Percentiles rank a stretch among this genome's conserved stretches.
phyloP scores from a whole-genome alignment of 2,113 vertebrate species.

The Myanophis thanlyinensis region DNA sequence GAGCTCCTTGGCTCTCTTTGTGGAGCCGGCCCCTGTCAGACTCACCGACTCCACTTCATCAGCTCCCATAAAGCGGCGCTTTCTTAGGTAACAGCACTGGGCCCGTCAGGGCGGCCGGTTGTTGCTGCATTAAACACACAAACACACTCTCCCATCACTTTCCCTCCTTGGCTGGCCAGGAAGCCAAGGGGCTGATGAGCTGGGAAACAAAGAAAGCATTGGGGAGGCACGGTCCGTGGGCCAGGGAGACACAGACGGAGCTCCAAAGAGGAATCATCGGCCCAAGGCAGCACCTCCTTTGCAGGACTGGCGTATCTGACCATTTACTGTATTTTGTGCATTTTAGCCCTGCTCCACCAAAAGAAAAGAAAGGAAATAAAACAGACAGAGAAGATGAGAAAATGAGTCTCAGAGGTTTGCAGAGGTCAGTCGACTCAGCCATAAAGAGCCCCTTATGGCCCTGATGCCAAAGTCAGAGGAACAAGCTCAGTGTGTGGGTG shows the following conservation, averaged over 20 bases:
- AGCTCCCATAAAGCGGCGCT: not conserved
- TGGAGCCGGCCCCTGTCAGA: not conserved
- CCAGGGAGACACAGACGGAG: not conserved
- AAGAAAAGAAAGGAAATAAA: too few relatives aligned
- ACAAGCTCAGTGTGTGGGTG: not conserved
- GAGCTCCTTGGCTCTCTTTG: not conserved
- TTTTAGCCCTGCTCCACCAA: not conserved
- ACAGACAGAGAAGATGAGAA: not conserved
- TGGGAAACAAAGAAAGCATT: not conserved
- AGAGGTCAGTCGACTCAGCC: not conserved
- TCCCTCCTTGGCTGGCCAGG: not conserved
- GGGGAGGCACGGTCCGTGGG: not conserved
- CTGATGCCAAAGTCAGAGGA: not conserved
- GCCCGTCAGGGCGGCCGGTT: not conserved
- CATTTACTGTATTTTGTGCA: not conserved
- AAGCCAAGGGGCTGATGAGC: not conserved
- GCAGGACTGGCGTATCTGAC: not conserved
- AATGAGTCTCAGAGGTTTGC: not conserved
- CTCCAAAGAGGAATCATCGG: not conserved
- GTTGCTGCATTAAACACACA: not conserved
- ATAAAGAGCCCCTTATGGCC: not conserved
- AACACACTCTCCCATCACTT: not conserved
- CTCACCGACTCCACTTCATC: not conserved
- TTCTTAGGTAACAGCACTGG: not conserved
- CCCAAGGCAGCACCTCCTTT: not conserved